Percentiles rank a stretch among this genome's conserved stretches.
These are phyloP conservation scores for Hyperoplus immaculatus DNA, from an alignment of 2,797 vertebrate species.

Conservation along the genomic window DNA sequence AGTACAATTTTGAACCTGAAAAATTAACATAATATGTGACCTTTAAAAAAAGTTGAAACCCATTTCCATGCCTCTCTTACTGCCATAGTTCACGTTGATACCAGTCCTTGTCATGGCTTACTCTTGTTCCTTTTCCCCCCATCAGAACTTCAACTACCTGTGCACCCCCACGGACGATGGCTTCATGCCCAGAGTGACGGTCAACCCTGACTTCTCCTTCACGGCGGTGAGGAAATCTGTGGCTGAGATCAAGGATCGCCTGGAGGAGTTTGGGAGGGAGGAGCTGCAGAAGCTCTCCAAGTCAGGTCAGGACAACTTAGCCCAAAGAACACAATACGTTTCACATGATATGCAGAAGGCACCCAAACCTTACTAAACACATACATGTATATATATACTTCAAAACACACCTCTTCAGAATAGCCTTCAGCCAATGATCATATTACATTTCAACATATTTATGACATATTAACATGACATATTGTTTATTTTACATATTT, in stretches of 20 bases:
- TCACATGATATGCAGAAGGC: background rate
- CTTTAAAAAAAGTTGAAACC: too few relatives aligned
- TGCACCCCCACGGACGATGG: constrained; percentile 88
- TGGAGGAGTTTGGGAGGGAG: constrained; percentile 86
- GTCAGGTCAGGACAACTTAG: constrained; percentile 77
- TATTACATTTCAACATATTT: too few relatives aligned
- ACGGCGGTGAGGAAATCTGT: constrained; percentile 86
- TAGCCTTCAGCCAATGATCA: too few relatives aligned
- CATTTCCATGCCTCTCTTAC: background rate
- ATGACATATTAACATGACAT: too few relatives aligned
- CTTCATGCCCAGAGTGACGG: constrained; percentile 84
- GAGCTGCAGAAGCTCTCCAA: constrained; percentile 86
- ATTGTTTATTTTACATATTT: too few relatives aligned
- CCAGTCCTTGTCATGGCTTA: too few relatives aligned
- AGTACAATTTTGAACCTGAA: too few relatives aligned
- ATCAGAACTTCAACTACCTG: constrained; percentile 89
- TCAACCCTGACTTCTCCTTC: constrained; percentile 89
- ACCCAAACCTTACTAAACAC: too few relatives aligned
- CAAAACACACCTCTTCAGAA: too few relatives aligned
- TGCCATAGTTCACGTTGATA: background rate
- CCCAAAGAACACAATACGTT: background rate
- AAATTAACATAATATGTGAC: too few relatives aligned
- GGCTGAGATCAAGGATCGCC: constrained; percentile 85
- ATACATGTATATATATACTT: too few relatives aligned
- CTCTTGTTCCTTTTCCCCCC: constrained; percentile 18